Conservation (phyloP, 2,888 invertebrate species). For the Synanthedon formicaeformis region DNA sequence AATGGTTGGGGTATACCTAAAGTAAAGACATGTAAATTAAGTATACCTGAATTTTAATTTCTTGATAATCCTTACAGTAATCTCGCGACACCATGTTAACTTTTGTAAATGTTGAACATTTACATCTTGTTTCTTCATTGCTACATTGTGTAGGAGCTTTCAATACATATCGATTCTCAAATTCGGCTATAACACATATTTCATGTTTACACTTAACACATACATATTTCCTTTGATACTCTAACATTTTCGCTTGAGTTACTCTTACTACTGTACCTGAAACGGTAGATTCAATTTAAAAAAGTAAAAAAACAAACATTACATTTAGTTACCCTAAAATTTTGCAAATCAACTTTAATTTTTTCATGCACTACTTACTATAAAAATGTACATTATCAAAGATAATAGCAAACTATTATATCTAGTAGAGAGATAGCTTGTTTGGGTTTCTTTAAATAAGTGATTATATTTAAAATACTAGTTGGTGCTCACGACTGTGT, state of each 20-base stretch:
- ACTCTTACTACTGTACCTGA: constrained; percentile 83
- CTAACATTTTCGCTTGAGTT: constrained; percentile 80
- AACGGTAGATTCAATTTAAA: constrained; percentile 6
- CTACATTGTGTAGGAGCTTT: constrained; percentile 68
- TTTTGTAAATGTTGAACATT: constrained; percentile 64
- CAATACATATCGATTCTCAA: constrained; percentile 74
- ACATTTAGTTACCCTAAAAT: too few relatives aligned
- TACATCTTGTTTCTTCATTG: constrained; percentile 65
- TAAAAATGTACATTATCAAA: too few relatives aligned
- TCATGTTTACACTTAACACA: constrained; percentile 83
- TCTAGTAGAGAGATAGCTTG: too few relatives aligned
- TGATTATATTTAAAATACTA: too few relatives aligned
- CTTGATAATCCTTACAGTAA: constrained; percentile 85
- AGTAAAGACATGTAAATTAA: neutral
- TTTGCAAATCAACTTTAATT: too few relatives aligned
- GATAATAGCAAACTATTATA: too few relatives aligned
- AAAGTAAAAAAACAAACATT: too few relatives aligned
- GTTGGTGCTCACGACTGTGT: too few relatives aligned
- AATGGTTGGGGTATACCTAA: too few relatives aligned
- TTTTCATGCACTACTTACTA: too few relatives aligned
- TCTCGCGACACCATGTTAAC: constrained; percentile 69
- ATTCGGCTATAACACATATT: constrained; percentile 75
- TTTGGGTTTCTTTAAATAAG: too few relatives aligned
- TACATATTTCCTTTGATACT: constrained; percentile 78
- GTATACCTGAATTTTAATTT: constrained; percentile 83